Conservation (phyloP, 2,888 invertebrate genomes). For the Andrena dorsata region DNA sequence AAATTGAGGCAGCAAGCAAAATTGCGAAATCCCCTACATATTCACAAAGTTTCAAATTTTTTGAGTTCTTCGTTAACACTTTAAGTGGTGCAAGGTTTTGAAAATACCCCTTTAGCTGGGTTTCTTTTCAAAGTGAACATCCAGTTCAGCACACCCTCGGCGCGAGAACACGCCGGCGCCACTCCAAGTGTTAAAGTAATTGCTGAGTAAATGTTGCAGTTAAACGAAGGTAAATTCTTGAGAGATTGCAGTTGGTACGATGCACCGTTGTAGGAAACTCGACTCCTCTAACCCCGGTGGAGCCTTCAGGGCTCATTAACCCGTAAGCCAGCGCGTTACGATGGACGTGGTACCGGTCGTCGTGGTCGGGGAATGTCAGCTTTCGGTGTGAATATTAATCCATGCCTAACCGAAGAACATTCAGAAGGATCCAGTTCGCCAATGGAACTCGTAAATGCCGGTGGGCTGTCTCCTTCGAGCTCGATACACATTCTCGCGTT, state of each 20-base stretch:
- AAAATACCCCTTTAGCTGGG: too few relatives aligned
- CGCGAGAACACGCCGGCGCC: too few relatives aligned
- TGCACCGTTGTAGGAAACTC: constrained; percentile 70
- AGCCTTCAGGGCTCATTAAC: constrained; percentile 71
- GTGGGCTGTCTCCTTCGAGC: neutral
- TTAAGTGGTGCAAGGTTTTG: too few relatives aligned
- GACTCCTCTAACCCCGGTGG: constrained; percentile 36
- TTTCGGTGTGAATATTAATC: constrained; percentile 14
- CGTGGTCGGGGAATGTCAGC: neutral
- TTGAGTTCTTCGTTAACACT: too few relatives aligned
- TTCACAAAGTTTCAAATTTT: too few relatives aligned
- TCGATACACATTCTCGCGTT: neutral
- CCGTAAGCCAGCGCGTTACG: constrained; percentile 63
- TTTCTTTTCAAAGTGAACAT: too few relatives aligned
- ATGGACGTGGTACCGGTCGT: constrained; percentile 32
- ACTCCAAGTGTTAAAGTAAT: constrained; percentile 2
- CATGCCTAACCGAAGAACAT: neutral
- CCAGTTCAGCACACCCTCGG: too few relatives aligned
- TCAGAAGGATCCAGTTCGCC: neutral
- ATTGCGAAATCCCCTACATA: too few relatives aligned
- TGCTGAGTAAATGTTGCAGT: constrained; percentile 39
- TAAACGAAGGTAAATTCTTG: constrained; percentile 18
- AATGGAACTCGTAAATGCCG: neutral
- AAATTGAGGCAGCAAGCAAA: too few relatives aligned
- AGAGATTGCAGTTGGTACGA: constrained; percentile 46